Base-by-base conservation (phyloP, 2,113 vertebrate species). In the Athene cunicularia region DNA sequence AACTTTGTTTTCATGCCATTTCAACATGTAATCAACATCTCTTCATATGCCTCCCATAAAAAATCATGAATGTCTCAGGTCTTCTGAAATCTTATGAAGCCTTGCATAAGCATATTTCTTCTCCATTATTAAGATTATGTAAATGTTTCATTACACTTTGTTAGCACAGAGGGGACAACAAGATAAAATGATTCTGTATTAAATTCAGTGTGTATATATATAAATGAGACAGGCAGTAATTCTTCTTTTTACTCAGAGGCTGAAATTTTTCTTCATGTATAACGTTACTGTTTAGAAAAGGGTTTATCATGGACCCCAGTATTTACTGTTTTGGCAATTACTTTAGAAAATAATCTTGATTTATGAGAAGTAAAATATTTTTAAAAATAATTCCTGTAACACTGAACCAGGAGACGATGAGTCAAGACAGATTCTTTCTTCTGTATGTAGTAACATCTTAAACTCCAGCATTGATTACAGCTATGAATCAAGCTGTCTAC, bases 301-400 rank as follows among this genome's bases (percentile, higher is more conserved):
- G 3, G 28, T 74, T 39, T 60, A 2, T 55, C 52, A 17, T 2
- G 2, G 6, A 75, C 4, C 35, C 5, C 3, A 21, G 1, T 43
- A 83, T 35, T 90, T 73, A 77, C 33, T 58, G 19, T n/a, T 91
- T 64, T 32, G 23, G 11, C 23, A 70, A n/a, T 50, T 76, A 47
- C 11, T 79, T 88, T 39, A 41, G 16, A 43, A 47, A 74, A 64
- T 66, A 59, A n/a, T 11, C 7, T 43, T 77, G 33, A 17, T 9
- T 64, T 1, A 26, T 9, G 5, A 84, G n/a, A 71, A 90, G 3
- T 2, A 35, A 86, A 62, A 10, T 26, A 27, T 28, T 90, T 88
- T 74, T 59, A 64, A 74, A 14, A 5, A 22, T 45, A 50, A 74
- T 45, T 63, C 16, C 47, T 72, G 5, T 47, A 74, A 85, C 84